A percentile compares a stretch with the other conserved stretches of the same genome.
Evolutionary conservation across 2,113 vertebrate species (phyloP).

Genomic region (Cyanoderma ruficeps): DNA sequence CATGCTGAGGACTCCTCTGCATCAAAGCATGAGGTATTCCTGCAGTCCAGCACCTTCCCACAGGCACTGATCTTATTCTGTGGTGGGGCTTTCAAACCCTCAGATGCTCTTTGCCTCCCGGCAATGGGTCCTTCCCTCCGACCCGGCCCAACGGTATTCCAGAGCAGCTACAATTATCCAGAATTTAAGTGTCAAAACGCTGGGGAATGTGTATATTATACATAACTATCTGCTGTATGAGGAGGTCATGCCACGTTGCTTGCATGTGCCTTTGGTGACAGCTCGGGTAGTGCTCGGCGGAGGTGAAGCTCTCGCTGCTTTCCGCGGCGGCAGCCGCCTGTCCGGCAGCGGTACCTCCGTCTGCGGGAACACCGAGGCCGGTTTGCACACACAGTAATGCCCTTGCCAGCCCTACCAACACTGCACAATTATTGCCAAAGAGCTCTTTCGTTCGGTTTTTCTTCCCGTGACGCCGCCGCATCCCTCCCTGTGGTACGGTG

Average conservation of each 20-base stretch:
- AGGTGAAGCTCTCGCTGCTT: not conserved
- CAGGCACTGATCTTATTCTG: not conserved
- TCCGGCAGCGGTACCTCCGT: rapidly evolving
- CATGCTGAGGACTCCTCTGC: not conserved
- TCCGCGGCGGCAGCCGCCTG: rapidly evolving
- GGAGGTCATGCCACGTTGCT: rapidly evolving
- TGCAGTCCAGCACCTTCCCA: not conserved
- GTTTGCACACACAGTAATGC: not conserved
- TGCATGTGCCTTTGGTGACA: rapidly evolving
- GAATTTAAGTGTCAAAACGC: not conserved
- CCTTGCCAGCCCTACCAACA: not conserved
- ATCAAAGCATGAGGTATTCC: not conserved
- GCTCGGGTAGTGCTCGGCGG: rapidly evolving
- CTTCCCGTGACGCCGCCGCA: not conserved
- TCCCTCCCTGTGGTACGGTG: rapidly evolving
- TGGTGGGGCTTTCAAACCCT: not conserved
- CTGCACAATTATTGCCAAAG: not conserved
- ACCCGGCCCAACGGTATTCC: rapidly evolving
- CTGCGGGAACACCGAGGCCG: not conserved
- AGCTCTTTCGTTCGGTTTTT: not conserved
- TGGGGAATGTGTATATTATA: not conserved
- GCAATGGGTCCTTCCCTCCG: rapidly evolving
- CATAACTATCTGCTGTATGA: not conserved
- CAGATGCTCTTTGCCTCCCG: not conserved
- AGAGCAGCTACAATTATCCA: not conserved